Evolutionary conservation across 1,140 invertebrate species (phyloP).

Genomic region (Bombyx mandarina): DNA sequence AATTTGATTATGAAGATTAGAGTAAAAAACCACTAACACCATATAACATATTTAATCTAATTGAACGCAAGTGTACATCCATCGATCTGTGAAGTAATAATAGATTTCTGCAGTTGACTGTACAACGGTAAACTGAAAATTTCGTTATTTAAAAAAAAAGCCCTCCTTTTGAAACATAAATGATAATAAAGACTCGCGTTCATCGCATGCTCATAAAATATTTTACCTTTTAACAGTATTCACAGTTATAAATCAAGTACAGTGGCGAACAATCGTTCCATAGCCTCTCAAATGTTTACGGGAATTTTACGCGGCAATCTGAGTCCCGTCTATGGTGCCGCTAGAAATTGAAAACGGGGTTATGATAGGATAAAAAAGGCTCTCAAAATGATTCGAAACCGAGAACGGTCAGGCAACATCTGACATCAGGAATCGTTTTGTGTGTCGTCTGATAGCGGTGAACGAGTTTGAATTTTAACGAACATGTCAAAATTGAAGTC

Average conservation of each 20-base stretch:
- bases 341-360: slow-evolving; percentile 65
- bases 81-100: no score
- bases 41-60: no score
- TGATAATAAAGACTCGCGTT: slow-evolving; percentile 8
- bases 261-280: slow-evolving; percentile 52
- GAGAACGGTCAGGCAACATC: slow-evolving; percentile 11
- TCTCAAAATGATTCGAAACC: slow-evolving; percentile 24
- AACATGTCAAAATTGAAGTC: background rate
- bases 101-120: no score
- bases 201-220: slow-evolving; percentile 65
- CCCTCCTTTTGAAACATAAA: background rate
- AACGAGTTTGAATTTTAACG: slow-evolving; percentile 43
- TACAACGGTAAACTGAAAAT: no score
- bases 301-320: slow-evolving; percentile 65
- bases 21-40: no score
- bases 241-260: slow-evolving; percentile 59
- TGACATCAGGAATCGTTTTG: slow-evolving; percentile 38
- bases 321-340: slow-evolving; percentile 28
- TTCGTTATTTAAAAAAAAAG: background rate
- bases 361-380: slow-evolving; percentile 55
- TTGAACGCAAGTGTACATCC: no score
- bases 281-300: slow-evolving; percentile 63
- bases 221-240: slow-evolving; percentile 65
- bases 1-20: no score
- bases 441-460: slow-evolving; percentile 36